Evolutionary conservation across 2,797 vertebrate genomes (phyloP), one percentile per base, ranked within the genome.

Genomic region (Cuculus canorus): DNA sequence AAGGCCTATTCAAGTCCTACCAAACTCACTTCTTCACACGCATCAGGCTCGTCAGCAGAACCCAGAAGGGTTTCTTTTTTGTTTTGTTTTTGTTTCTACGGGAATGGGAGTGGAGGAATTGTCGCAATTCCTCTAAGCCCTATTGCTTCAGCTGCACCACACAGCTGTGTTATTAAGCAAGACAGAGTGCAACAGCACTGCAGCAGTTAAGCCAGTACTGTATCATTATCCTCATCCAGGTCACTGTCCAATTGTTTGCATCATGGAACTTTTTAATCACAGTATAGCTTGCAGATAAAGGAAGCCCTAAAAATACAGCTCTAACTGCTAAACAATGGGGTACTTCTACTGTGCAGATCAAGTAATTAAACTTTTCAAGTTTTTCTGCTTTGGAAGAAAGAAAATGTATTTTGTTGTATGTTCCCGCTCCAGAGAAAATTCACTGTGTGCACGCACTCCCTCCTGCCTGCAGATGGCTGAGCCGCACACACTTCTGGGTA

Each of bases 101-200:
- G 86, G 73, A 94, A 88, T 39, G 86, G 88, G 86, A 95, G 77
- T 82, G 57, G 80, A 93, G 43, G 80, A 82, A 66, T 54, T 95
- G 95, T 77, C 11, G 18, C 90, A 94, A 95, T 88, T 75, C 82
- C 85, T 92, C 35, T 53, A 66, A 85, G 69, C 45, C 48, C 79
- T 96, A 88, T 95, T 95, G 82, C 91, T 85, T 95, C 92, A 96
- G 94, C 94, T 95, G 84, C 76, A 87, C 27, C 45, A 37, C 45
- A 8, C 83, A 96, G 90, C 94, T 94, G 90, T 28, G 80, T 53
- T 69, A 86, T 96, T 95, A 88, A 61, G 88, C 93, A 95, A 96
- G 83, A 76, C 76, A 65, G 56, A 7, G 52, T 60, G 84, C 95
- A 85, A 23, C 5, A 47, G 52, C 24, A 32, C 7, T n/a, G 90